Evolutionary conservation across 2,113 vertebrate species (phyloP), one percentile per base, ranked within the genome.

Genomic region (Dicerorhinus sumatrensis): DNA sequence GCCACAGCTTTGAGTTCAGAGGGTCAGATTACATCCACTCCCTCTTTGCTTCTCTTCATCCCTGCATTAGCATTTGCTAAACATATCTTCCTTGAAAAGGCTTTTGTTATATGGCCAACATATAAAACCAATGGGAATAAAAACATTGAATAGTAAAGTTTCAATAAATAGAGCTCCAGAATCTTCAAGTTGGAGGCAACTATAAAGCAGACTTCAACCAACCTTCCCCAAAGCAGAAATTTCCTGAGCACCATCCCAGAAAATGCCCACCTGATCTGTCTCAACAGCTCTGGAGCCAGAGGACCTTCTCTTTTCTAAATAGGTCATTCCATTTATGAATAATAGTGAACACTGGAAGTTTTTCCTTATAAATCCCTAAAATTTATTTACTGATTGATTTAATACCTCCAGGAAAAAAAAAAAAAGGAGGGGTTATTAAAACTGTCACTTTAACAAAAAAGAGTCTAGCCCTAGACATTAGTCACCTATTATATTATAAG

Each of bases 11-110:
- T 56, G n/a, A 73, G 14, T 92, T 77, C 77, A 27, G 65, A 75
- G 23, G 21, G 12, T 62, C 42, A 42, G 62, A 29, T 87, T 70
- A 36, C 5, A 75, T 48, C 16, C 31, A 58, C 14, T 31, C 11
- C 16, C 6, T 58, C 27, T 70, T 95, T 39, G 67, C 18, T 84
- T 84, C 10, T 80, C 51, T 73, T 95, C 36, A 69, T 76, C 48
- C 23, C 93, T 73, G n/a, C 42, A 79, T 76, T 94, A 89, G 13
- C 25, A 70, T 89, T 95, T 96, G 12, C 36, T 80, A 72, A 95
- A 56, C 29, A 20, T 36, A 39, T 42, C 21, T 82, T 81, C 60
- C 31, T 87, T 54, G 25, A 88, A 76, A 85, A 48, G 8, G 10
- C 3, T 76, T 94, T 33, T 88, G 5, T 39, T 76, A 17, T n/a